Percentiles rank a stretch among this genome's conserved stretches.
Evolutionary conservation across 2,797 vertebrate species (phyloP).

Genomic region (Lutjanus argentimaculatus): DNA sequence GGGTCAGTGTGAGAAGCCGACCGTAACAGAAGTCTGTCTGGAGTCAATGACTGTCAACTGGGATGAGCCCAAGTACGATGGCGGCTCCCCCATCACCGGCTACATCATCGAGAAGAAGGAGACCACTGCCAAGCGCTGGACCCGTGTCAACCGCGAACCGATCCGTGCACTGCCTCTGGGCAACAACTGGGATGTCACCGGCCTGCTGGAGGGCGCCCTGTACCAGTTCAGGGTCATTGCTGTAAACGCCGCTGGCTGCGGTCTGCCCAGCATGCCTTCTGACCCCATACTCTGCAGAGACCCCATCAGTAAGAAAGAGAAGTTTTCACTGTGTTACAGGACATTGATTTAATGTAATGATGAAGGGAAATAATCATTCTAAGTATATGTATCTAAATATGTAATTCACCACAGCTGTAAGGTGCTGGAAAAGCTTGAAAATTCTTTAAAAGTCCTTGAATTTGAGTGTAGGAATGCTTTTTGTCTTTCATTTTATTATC

Average conservation of each 20-base stretch:
- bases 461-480: too few species aligned
- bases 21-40: conserved; percentile 91
- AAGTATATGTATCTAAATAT: too few species aligned
- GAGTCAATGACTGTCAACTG: conserved; percentile 97
- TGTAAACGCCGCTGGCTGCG: conserved; percentile 94
- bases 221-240: conserved; percentile 97
- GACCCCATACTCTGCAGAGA: conserved; percentile 94
- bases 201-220: conserved; percentile 91
- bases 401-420: too few species aligned
- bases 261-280: conserved; percentile 94
- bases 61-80: conserved; percentile 97
- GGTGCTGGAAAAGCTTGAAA: too few species aligned
- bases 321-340: neutral
- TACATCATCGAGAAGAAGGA: conserved; percentile 98
- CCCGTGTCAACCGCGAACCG: conserved; percentile 92
- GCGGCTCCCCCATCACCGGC: conserved; percentile 94
- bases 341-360: too few species aligned
- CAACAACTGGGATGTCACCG: conserved; percentile 92
- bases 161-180: conserved; percentile 94
- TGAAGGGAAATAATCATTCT: too few species aligned
- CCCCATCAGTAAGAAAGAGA: conserved; percentile 90
- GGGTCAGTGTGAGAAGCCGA: conserved; percentile 97
- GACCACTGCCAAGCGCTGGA: conserved; percentile 95
- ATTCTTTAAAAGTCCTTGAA: too few species aligned
- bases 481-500: too few species aligned